Evolutionary conservation across 2,113 vertebrate species (phyloP).

Genomic region (Castor canadensis): DNA sequence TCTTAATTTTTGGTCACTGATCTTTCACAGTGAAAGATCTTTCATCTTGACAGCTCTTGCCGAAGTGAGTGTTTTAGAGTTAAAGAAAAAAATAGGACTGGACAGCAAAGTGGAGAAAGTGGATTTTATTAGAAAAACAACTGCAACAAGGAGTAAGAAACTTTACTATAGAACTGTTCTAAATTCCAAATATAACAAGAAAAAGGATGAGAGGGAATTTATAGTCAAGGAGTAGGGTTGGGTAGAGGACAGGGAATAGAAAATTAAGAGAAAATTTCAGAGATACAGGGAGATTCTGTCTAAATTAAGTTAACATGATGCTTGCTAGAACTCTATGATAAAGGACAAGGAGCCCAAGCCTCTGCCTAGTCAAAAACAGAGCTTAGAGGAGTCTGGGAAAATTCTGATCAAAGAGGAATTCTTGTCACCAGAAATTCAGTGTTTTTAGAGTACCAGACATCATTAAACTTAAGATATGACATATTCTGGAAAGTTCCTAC

Average conservation of each 20-base stretch:
- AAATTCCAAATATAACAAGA: background rate
- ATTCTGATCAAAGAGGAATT: background rate
- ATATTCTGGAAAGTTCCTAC: background rate
- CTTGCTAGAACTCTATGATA: background rate
- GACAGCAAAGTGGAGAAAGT: background rate
- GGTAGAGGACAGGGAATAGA: accelerated
- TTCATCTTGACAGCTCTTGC: background rate
- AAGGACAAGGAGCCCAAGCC: background rate
- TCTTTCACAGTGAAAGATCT: background rate
- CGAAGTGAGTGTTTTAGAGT: background rate
- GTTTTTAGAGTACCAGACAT: background rate
- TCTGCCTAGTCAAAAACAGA: background rate
- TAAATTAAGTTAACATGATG: background rate
- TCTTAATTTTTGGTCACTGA: background rate
- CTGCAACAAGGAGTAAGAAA: background rate
- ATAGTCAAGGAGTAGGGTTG: too few relatives aligned
- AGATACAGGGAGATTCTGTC: too few relatives aligned
- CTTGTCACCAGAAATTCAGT: background rate
- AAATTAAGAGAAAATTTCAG: background rate
- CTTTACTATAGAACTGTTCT: background rate
- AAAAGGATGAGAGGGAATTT: background rate
- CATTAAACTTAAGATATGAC: background rate
- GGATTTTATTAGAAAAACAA: background rate
- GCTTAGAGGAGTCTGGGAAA: background rate
- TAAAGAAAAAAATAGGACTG: background rate